A percentile compares a stretch with the other conserved stretches of the same genome.
Conservation (phyloP, 2,888 invertebrate species). For the Coenonympha arcania region DNA sequence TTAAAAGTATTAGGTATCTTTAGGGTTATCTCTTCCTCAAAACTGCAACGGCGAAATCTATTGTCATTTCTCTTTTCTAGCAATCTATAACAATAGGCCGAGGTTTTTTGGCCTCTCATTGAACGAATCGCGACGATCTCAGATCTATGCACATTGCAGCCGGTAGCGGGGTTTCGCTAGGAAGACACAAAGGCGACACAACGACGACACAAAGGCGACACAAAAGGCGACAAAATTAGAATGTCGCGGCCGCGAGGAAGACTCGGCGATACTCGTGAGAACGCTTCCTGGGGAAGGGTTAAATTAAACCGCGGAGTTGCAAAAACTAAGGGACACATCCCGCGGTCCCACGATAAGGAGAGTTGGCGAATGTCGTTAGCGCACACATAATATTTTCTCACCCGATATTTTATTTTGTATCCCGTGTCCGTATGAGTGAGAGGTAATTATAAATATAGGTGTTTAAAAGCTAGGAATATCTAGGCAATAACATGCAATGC, state of each 20-base stretch:
- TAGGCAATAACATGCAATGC: no score
- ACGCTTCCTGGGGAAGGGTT: constrained; percentile 30
- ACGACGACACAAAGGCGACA: background rate
- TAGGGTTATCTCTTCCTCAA: constrained; percentile 9
- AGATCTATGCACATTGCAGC: constrained; percentile 17
- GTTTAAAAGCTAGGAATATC: no score
- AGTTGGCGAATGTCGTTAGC: constrained; percentile 13
- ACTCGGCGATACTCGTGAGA: constrained; percentile 32
- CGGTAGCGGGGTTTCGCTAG: constrained; percentile 6
- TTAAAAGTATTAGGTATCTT: no score
- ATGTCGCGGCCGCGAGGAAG: constrained; percentile 17
- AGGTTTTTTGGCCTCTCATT: constrained; percentile 9
- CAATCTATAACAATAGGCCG: constrained; percentile 10
- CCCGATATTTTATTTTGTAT: no score
- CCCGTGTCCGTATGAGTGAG: no score
- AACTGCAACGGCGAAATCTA: background rate
- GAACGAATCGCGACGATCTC: constrained; percentile 10
- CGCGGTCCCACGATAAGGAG: constrained; percentile 20
- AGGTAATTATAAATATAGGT: no score
- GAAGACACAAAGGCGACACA: background rate
- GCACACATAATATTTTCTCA: no score
- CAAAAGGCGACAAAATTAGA: constrained; percentile 9
- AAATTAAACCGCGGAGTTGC: constrained; percentile 16
- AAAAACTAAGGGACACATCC: constrained; percentile 16
- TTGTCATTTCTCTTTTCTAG: background rate